phyloP scores from a whole-genome alignment of 2,113 vertebrate genomes.

The Lynx canadensis region DNA sequence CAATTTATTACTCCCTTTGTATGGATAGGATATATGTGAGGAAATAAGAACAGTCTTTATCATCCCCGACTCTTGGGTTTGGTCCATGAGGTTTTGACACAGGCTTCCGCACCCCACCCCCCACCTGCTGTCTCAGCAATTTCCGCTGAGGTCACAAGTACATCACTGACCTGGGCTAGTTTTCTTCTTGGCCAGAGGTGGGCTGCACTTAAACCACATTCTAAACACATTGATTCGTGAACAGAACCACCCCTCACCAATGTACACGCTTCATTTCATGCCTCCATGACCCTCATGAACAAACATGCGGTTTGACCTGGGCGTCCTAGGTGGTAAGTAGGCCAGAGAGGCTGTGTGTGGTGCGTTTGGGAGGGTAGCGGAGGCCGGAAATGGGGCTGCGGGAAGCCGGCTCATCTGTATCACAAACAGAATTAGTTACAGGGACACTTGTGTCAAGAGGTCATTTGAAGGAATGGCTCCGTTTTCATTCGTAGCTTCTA shows the following conservation, averaged over 20 bases:
- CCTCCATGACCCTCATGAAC: background rate
- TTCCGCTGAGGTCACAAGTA: background rate
- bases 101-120: background rate
- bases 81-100: background rate
- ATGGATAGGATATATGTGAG: background rate
- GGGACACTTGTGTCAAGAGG: background rate
- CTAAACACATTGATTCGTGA: background rate
- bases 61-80: background rate
- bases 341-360: background rate
- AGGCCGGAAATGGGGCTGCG: background rate
- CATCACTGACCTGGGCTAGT: background rate
- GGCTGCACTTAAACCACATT: background rate
- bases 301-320: background rate
- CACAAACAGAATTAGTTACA: background rate
- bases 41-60: background rate
- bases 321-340: background rate
- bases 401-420: background rate
- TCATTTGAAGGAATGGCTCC: background rate
- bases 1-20: background rate
- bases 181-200: background rate
- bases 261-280: background rate
- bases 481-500: conserved; percentile 13
- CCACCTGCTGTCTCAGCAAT: background rate
- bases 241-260: rapidly evolving
- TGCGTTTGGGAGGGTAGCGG: background rate